Evolutionary conservation across 2,888 invertebrate species (phyloP).

Genomic region (Lysandra coridon): DNA sequence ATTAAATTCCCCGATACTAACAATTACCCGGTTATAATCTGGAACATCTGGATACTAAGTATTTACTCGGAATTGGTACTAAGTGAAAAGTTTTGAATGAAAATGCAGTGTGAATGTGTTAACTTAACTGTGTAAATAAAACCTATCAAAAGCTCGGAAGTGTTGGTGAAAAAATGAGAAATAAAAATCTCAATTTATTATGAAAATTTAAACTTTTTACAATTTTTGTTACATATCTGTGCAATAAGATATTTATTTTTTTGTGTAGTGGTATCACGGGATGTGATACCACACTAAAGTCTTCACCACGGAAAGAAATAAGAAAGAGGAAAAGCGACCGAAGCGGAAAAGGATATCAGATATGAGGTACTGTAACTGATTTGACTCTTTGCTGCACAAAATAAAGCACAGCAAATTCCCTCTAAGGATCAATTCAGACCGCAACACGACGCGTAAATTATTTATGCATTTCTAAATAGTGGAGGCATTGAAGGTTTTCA

Average conservation of each 20-base stretch:
- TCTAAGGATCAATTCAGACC: too few relatives aligned
- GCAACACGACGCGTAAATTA: too few relatives aligned
- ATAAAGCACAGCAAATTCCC: not conserved
- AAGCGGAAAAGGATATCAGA: constrained; percentile 72
- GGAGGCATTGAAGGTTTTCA: too few relatives aligned
- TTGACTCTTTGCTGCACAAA: not conserved
- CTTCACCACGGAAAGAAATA: constrained; percentile 65
- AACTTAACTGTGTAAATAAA: not conserved
- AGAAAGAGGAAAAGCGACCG: constrained; percentile 61
- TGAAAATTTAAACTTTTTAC: not conserved
- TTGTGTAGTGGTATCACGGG: constrained; percentile 67
- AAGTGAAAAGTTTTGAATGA: not conserved
- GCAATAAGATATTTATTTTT: not conserved
- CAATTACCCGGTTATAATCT: not conserved
- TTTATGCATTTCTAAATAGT: too few relatives aligned
- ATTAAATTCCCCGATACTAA: not conserved
- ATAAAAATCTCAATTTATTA: not conserved
- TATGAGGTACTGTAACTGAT: constrained; percentile 63
- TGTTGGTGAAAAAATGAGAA: not conserved
- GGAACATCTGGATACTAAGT: not conserved
- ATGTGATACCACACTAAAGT: constrained; percentile 71
- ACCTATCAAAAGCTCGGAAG: not conserved
- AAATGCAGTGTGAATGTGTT: not conserved
- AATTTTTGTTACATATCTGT: not conserved
- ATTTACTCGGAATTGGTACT: not conserved